Base-by-base conservation (phyloP, 2,888 invertebrate species). In the Atethmia centrago region DNA sequence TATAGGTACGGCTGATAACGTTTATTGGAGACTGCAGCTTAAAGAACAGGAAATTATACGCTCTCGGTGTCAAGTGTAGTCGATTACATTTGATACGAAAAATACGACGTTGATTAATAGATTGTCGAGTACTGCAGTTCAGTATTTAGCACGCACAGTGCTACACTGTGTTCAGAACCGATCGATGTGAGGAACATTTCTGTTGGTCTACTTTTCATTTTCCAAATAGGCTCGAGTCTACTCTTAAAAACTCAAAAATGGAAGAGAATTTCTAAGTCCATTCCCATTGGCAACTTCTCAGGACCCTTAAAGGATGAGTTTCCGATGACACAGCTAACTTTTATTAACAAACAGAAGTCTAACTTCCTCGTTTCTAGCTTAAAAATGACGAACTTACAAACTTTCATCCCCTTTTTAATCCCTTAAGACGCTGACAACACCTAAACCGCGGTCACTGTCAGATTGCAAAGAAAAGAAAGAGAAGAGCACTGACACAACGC, bases 81-180 rank as follows among this genome's bases (percentile, higher is more conserved):
- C 77, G 25, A 76, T 58, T 77, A 74, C 9, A n/a, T 51, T 67
- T 53, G 51, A n/a, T n/a, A n/a, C n/a, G n/a, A n/a, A n/a, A n/a
- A n/a, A 77, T 67, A 59, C 68, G 36, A 36, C 14, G 45, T 28
- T 53, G 45, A 45, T 58, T 3, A 51, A 74, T 67, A 77, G 45
- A 16, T n/a, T 51, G 21, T 51, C 1, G 21, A 53, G n/a, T 51
- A 8, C 45, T 77, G 36, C 58, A 77, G 31, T 77, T 45, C 45
- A 16, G 21, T 42, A 45, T 51, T 25, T 28, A 14, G 36, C 40
- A 16, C 40, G 14, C 14, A 25, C 3, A 28, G 12, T 28, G 4
- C 8, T 28, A n/a, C 28, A 16, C 16, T 68, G 36, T 25, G 7
- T 12, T n/a, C 16, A 49, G 21, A 49, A 49, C 16, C 21, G 25